phyloP scores from a whole-genome alignment of 2,113 vertebrate species.

The Plecotus auritus region DNA sequence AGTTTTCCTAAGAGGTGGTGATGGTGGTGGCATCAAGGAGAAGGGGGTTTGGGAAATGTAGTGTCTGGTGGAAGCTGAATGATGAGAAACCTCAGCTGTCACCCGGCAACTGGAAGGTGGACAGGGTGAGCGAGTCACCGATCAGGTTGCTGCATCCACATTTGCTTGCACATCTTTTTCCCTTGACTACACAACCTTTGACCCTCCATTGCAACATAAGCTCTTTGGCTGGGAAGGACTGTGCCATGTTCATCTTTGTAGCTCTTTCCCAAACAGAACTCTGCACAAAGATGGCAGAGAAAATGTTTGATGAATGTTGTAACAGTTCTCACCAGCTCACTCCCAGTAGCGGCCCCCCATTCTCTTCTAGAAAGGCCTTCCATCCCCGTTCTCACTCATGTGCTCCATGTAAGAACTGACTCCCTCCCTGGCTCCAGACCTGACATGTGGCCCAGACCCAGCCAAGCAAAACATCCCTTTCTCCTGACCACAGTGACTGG shows the following conservation, averaged over 20 bases:
- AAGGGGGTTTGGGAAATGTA: background rate
- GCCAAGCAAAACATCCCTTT: background rate
- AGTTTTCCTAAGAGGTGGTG: background rate
- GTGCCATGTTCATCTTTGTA: background rate
- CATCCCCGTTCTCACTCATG: background rate
- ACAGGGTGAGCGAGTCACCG: background rate
- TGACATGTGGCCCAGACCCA: background rate
- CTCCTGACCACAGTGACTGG: background rate
- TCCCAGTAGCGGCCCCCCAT: background rate
- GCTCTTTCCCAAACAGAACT: background rate
- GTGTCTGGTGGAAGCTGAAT: background rate
- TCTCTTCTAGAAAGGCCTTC: background rate
- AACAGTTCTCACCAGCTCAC: background rate
- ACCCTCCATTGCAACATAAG: background rate
- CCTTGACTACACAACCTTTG: background rate
- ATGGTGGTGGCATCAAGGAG: background rate
- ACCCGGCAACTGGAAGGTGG: rapidly evolving
- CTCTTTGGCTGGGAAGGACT: background rate
- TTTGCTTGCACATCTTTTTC: background rate
- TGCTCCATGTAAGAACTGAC: background rate
- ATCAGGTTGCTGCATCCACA: background rate
- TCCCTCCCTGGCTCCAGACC: background rate
- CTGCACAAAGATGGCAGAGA: background rate
- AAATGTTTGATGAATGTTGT: background rate
- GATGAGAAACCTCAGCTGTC: background rate